A percentile compares a stretch with the other conserved stretches of the same genome.
Evolutionary conservation across 2,888 invertebrate species (phyloP).

Genomic region (Entomobrya proxima): DNA sequence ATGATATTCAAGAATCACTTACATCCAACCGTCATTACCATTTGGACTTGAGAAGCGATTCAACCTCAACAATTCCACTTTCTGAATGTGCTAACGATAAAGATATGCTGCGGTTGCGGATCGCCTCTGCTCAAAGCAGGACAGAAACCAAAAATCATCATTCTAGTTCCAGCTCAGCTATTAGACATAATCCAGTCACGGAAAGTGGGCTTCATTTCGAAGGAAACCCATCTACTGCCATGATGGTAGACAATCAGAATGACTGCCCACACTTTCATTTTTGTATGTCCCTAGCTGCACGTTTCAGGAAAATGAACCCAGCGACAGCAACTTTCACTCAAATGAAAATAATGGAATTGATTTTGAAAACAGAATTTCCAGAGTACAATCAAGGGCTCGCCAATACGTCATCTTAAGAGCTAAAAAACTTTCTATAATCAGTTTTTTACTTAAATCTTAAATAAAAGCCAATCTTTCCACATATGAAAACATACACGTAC

Average conservation of each 20-base stretch:
- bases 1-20: not conserved
- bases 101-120: not conserved
- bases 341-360: constrained; percentile 47
- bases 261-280: constrained; percentile 54
- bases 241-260: not conserved
- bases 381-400: not conserved
- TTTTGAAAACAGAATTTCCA: constrained; percentile 42
- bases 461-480: too few species aligned
- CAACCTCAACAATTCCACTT: not conserved
- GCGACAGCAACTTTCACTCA: constrained; percentile 11
- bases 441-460: not conserved
- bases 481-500: too few species aligned
- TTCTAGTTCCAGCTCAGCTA: not conserved
- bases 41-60: not conserved
- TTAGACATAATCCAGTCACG: not conserved
- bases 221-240: not conserved
- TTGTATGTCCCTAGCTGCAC: constrained; percentile 12
- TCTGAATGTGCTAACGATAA: not conserved
- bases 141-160: not conserved
- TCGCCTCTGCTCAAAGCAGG: not conserved
- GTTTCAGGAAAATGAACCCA: constrained; percentile 39
- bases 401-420: too few species aligned
- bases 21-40: not conserved
- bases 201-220: not conserved
- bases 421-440: not conserved